Evolutionary conservation across 2,888 invertebrate genomes (phyloP), one percentile per base, ranked within the genome.

Genomic region (Hedychridium roseum): DNA sequence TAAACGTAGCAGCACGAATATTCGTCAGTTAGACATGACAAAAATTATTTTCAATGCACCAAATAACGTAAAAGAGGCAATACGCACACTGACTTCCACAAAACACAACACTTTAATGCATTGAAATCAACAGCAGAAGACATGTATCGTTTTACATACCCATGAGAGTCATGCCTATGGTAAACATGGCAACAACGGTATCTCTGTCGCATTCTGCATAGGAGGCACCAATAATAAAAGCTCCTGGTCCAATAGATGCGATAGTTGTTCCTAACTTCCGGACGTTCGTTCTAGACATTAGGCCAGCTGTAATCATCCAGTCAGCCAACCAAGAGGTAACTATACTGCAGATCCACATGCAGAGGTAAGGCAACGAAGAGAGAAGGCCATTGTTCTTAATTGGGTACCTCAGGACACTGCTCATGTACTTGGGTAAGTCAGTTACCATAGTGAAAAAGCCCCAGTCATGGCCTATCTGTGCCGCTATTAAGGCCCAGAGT

Each of bases 401-500:
- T 5, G 57, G 5, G 6, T 53, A 79, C 40, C 78, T 73, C 18
- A 82, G 61, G 3, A 82, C 76, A 46, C 66, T 71, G 51, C 74
- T 76, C 76, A 81, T 79, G 61, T 80, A 81, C 32, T 78, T 76
- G 1, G 81, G 81, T 1, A 81, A 53, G 47, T 78, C 78, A 11
- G 73, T 77, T 2, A 78, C 71, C 69, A 78, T 64, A 0, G 78
- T 78, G 44, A 78, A 78, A 46, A 78, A 74, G 2, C 78, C 78
- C 78, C 78, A 78, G 21, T 78, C 78, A 55, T 78, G 78, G 0
- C 78, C 79, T 3, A 78, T 49, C 27, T 78, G 77, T 0, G 90
- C 90, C 36, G 84, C 84, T 7, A 91, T 85, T n/a, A 91, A 73
- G 0, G 90, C 90, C 84, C 89, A 87, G 44, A 91, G 80, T 0